Evolutionary conservation across 2,888 invertebrate genomes (phyloP).

Genomic region (Tenthredo amoena): DNA sequence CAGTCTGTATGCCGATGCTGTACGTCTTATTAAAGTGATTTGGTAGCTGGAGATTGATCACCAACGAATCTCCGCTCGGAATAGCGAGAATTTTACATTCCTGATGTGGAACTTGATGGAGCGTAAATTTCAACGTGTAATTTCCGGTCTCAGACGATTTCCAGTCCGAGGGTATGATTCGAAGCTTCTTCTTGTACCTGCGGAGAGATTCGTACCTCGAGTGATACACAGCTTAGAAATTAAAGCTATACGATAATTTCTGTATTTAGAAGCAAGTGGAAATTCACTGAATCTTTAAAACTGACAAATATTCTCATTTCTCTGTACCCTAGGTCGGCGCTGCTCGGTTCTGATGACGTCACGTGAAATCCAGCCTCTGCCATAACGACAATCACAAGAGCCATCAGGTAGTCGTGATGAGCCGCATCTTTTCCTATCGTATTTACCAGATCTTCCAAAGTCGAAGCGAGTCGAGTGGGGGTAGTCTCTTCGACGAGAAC

Average conservation of each 20-base stretch:
- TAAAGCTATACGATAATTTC: neutral
- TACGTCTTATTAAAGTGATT: slow-evolving; percentile 57
- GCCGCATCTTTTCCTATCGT: slow-evolving; percentile 62
- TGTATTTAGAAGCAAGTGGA: neutral
- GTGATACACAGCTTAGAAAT: neutral
- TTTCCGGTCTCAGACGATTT: slow-evolving; percentile 57
- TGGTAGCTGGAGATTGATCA: slow-evolving; percentile 67
- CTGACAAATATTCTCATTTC: slow-evolving; percentile 46
- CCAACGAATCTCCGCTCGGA: slow-evolving; percentile 69
- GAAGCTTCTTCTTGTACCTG: slow-evolving; percentile 55
- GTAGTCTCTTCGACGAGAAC: slow-evolving; percentile 70
- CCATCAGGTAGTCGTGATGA: slow-evolving; percentile 70
- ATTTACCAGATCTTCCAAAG: slow-evolving; percentile 60
- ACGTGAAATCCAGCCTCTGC: slow-evolving; percentile 67
- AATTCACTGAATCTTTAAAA: neutral
- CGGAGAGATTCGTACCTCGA: slow-evolving; percentile 13
- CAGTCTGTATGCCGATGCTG: slow-evolving; percentile 63
- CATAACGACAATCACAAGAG: slow-evolving; percentile 68
- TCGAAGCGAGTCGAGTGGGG: slow-evolving; percentile 60
- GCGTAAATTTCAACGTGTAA: slow-evolving; percentile 66
- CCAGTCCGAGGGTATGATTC: slow-evolving; percentile 63
- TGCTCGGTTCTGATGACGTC: neutral
- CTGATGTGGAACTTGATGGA: slow-evolving; percentile 56
- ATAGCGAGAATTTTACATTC: slow-evolving; percentile 69
- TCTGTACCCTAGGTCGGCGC: slow-evolving; percentile 31